Conservation (phyloP, 2,888 invertebrate species). For the Pocota personata region DNA sequence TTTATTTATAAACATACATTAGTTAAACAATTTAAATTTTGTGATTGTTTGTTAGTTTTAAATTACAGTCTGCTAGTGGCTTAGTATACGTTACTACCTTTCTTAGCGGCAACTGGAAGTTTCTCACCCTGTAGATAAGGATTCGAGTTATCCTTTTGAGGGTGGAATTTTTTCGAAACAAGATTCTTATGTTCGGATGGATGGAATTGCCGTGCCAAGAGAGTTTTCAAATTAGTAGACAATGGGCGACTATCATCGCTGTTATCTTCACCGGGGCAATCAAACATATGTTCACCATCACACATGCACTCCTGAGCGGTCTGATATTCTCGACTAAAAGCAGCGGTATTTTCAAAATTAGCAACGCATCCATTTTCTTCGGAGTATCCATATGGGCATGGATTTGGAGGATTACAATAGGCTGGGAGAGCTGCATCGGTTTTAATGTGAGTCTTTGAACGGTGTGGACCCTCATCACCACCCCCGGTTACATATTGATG, state of each 20-base stretch:
- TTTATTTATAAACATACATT: background rate
- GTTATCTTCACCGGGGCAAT: constrained; percentile 87
- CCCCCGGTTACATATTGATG: constrained; percentile 91
- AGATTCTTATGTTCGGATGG: constrained; percentile 80
- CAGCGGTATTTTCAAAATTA: constrained; percentile 96
- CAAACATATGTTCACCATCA: constrained; percentile 98
- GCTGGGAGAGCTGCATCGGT: constrained; percentile 96
- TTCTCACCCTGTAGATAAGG: constrained; percentile 94
- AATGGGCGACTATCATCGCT: constrained; percentile 74
- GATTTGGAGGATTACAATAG: constrained; percentile 99
- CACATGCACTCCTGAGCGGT: constrained; percentile 98
- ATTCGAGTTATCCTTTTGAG: constrained; percentile 87
- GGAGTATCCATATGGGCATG: constrained; percentile 96
- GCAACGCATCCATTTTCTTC: constrained; percentile 95
- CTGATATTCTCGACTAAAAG: constrained; percentile 96
- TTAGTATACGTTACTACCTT: constrained; percentile 88
- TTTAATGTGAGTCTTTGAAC: constrained; percentile 87
- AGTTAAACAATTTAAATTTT: background rate
- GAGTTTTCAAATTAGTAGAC: constrained; percentile 82
- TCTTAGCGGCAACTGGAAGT: constrained; percentile 96
- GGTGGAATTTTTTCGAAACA: constrained; percentile 90
- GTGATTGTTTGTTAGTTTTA: background rate
- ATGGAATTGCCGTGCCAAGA: constrained; percentile 84
- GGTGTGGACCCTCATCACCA: constrained; percentile 86
- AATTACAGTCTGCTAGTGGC: background rate